Conservation (phyloP, 2,797 vertebrate genomes). For the Peromyscus attwateri region DNA sequence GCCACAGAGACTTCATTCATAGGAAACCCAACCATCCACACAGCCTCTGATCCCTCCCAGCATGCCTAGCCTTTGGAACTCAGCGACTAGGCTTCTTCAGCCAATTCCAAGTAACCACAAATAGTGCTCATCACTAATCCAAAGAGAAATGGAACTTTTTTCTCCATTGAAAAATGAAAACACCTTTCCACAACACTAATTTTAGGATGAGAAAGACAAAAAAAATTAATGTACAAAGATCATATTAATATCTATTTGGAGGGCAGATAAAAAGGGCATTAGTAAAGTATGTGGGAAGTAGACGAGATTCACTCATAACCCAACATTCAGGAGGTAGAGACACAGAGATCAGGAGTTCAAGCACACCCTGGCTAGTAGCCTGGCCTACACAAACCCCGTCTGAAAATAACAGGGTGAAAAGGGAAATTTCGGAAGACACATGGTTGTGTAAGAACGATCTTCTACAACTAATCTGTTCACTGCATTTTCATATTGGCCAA, state of each 20-base stretch:
- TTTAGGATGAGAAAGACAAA: background rate
- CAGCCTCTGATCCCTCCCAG: background rate
- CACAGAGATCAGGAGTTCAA: background rate
- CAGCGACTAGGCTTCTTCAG: background rate
- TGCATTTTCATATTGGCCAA: background rate
- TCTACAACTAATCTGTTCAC: background rate
- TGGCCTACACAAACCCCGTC: background rate
- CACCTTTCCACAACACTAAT: background rate
- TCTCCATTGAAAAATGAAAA: background rate
- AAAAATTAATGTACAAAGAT: background rate
- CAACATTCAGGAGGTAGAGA: background rate
- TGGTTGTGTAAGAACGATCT: background rate
- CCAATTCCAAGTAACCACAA: background rate
- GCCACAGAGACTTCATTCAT: background rate
- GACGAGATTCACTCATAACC: background rate
- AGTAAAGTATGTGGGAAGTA: background rate
- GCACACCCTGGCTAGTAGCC: background rate
- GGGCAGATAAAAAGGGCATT: background rate
- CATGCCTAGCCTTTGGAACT: background rate
- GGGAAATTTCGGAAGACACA: background rate
- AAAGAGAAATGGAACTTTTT: constrained; percentile 12
- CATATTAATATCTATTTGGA: background rate
- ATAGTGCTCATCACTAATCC: background rate
- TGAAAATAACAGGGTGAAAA: background rate
- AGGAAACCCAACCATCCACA: background rate